Conservation (phyloP, 2,797 vertebrate genomes). For the Taeniopygia guttata region DNA sequence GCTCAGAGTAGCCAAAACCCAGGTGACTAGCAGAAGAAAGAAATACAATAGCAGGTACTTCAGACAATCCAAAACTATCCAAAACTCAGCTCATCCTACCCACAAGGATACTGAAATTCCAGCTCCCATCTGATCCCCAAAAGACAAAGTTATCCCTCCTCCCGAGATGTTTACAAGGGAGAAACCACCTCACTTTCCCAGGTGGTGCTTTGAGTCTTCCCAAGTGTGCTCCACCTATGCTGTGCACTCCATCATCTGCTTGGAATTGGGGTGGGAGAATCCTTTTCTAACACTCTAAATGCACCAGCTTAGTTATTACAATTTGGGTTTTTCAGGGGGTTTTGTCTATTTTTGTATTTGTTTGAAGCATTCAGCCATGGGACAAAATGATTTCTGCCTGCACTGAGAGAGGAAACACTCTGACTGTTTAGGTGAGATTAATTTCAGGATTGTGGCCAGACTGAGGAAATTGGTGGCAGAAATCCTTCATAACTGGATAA, state of each 20-base stretch:
- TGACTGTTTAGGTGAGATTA: slow-evolving; percentile 15
- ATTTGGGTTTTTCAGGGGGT: fast-evolving
- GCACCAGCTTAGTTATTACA: neutral
- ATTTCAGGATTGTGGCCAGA: slow-evolving; percentile 19
- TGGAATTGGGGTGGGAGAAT: neutral
- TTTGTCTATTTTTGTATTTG: neutral
- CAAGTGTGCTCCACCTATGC: neutral
- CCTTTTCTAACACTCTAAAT: neutral
- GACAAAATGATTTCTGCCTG: neutral
- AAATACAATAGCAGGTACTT: neutral
- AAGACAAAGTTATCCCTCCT: neutral
- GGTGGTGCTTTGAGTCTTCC: neutral
- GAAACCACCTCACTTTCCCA: neutral
- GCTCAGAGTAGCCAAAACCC: neutral
- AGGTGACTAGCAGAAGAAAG: neutral
- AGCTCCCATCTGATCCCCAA: neutral
- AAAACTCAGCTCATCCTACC: neutral
- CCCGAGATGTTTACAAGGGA: neutral
- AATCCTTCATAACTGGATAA: slow-evolving; percentile 4
- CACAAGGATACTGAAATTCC: neutral
- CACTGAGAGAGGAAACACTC: neutral
- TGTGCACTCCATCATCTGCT: neutral
- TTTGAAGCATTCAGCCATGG: neutral
- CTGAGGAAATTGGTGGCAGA: neutral
- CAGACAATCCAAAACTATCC: neutral